Evolutionary conservation across 2,888 invertebrate genomes (phyloP).

Genomic region (Cabera pusaria): DNA sequence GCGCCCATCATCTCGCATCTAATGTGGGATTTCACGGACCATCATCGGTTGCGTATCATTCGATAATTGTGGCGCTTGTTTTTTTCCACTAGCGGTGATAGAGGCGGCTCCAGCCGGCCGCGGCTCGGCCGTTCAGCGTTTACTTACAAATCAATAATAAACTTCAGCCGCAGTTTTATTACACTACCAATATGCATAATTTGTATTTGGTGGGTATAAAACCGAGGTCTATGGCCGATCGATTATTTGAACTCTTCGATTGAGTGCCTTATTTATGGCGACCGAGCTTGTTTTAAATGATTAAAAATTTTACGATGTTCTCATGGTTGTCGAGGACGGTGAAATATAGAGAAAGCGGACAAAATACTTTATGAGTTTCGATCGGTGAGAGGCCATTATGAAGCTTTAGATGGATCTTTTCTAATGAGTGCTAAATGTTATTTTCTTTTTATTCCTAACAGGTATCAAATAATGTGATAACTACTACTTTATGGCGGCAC

Average conservation of each 20-base stretch:
- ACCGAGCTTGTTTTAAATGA: constrained; percentile 37
- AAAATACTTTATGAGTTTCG: constrained; percentile 32
- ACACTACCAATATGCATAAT: constrained; percentile 34
- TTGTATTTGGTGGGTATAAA: constrained; percentile 31
- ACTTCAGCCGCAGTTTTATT: constrained; percentile 31
- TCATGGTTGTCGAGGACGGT: constrained; percentile 27
- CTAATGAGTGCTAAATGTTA: constrained; percentile 8
- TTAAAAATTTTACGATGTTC: constrained; percentile 37
- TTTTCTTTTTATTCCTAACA: not conserved
- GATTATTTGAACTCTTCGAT: constrained; percentile 36
- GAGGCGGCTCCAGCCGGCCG: constrained; percentile 14
- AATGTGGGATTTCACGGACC: constrained; percentile 27
- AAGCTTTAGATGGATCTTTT: constrained; percentile 1
- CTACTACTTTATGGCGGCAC: no score
- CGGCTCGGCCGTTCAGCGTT: constrained; percentile 10
- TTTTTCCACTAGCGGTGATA: constrained; percentile 27
- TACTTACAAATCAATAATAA: constrained; percentile 34
- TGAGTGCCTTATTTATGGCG: constrained; percentile 37
- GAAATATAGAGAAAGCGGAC: constrained; percentile 34
- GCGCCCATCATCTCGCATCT: constrained; percentile 12
- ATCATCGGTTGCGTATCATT: constrained; percentile 30
- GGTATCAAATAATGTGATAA: constrained; percentile 1
- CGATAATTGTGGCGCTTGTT: constrained; percentile 37
- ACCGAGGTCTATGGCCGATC: constrained; percentile 32
- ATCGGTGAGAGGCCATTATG: constrained; percentile 13